A percentile compares a stretch with the other conserved stretches of the same genome.
Conservation (phyloP, 1,140 invertebrate species). For the Thaumetopoea pityocampa region DNA sequence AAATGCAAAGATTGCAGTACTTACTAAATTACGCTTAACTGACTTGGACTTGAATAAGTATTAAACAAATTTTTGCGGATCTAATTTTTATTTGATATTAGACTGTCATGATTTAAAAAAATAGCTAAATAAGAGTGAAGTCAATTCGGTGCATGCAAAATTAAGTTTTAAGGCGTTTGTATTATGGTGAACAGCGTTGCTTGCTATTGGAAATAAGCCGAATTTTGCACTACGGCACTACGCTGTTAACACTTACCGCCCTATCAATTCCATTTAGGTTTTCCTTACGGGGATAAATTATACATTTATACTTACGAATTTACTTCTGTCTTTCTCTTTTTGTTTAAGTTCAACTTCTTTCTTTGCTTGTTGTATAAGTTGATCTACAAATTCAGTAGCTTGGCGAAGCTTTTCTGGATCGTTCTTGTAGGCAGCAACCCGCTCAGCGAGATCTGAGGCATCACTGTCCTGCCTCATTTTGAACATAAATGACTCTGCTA, state of each 20-base stretch:
- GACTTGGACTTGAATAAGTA: no score
- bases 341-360: constrained; percentile 70
- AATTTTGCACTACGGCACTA: constrained; percentile 44
- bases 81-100: no score
- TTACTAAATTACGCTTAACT: no score
- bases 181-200: constrained; percentile 33
- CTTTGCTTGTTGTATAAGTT: constrained; percentile 69
- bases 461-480: constrained; percentile 63
- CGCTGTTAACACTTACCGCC: constrained; percentile 65
- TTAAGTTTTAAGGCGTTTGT: constrained; percentile 12
- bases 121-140: constrained; percentile 6
- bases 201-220: constrained; percentile 57
- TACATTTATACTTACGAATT: constrained; percentile 74
- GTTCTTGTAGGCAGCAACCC: constrained; percentile 63
- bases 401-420: constrained; percentile 69
- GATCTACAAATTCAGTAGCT: constrained; percentile 70
- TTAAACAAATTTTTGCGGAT: no score
- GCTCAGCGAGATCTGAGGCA: constrained; percentile 45
- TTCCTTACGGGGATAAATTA: constrained; percentile 64
- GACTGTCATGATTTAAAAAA: not conserved
- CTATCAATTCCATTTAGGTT: constrained; percentile 56
- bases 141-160: constrained; percentile 52
- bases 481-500: constrained; percentile 3
- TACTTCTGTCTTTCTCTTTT: constrained; percentile 72
- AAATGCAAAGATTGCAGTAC: no score